Evolutionary conservation across 2,113 vertebrate genomes (phyloP), one percentile per base, ranked within the genome.

Genomic region (Hemicordylus capensis): DNA sequence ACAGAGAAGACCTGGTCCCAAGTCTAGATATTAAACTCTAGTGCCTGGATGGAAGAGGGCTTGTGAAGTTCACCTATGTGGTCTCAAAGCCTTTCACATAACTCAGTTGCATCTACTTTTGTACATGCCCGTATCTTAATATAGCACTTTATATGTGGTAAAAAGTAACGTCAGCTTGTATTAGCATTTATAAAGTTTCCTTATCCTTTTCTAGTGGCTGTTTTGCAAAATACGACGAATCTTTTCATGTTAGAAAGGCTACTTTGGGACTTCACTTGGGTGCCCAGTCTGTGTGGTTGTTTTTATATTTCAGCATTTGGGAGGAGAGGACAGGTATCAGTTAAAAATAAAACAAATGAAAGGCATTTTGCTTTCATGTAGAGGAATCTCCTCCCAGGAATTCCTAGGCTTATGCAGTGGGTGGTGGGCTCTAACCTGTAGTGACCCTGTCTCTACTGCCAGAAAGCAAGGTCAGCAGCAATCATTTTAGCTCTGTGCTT

Each of bases 401-500:
- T 64, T 63, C 2, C 28, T 76, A 28, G 44, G 56, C 56, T 85
- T 85, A 80, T 85, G 56, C 59, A 5, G n/a, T 61, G 76, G 58
- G 42, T 34, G 19, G 79, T 39, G 84, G 3, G 1, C 24, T 74
- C 89, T 22, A 59, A 76, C 79, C 74, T n/a, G 0, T 51, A 22
- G 51, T n/a, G 67, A 58, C 81, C 74, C 56, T 59, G 6, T 63
- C n/a, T 73, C n/a, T 76, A 44, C 51, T 51, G 48, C 61, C 85
- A 82, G 89, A 90, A 48, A 4, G 0, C 0, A 37, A 92, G 79
- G 76, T 92, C 91, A 66, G 84, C 67, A 70, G 86, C 34, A 88
- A 76, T 92, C 91, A 89, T 93, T 92, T 91, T 91, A 89, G 88
- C 90, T 83, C 89, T 90, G 80, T 93, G 82, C 91, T 94, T 93